These are phyloP conservation scores for Mustela lutreola DNA, from an alignment of 2,113 vertebrate species.

Conservation along the genomic window DNA sequence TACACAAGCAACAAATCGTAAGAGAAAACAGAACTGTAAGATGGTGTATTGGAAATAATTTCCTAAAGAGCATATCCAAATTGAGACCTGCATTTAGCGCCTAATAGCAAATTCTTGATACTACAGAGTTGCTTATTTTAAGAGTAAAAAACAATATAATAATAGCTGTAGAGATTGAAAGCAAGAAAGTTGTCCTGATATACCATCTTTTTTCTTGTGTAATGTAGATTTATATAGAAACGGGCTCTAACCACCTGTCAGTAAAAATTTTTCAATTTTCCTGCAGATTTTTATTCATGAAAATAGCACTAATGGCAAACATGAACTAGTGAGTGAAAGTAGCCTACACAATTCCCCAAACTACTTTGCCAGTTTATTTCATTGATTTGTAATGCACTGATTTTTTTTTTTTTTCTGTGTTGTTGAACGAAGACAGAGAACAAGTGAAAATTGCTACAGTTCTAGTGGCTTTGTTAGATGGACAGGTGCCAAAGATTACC, in stretches of 20 bases:
- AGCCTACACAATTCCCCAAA: slow-evolving; percentile 46
- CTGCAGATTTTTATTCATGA: slow-evolving; percentile 59
- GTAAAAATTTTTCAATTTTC: slow-evolving; percentile 69
- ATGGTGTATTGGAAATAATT: slow-evolving; percentile 46
- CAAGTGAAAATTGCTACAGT: not conserved
- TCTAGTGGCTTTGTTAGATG: slow-evolving; percentile 34
- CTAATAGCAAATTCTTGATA: slow-evolving; percentile 59
- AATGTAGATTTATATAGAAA: slow-evolving; percentile 68
- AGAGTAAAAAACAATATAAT: slow-evolving; percentile 15
- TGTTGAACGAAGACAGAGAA: slow-evolving; percentile 31
- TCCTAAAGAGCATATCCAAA: slow-evolving; percentile 67
- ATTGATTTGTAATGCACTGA: slow-evolving; percentile 31
- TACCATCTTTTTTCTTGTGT: slow-evolving; percentile 69
- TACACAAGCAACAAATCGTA: slow-evolving; percentile 59
- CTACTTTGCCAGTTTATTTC: slow-evolving; percentile 39
- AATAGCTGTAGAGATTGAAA: slow-evolving; percentile 52
- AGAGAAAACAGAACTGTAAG: slow-evolving; percentile 48
- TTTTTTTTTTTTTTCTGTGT: not conserved
- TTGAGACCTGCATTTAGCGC: slow-evolving; percentile 57
- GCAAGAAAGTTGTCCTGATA: slow-evolving; percentile 65
- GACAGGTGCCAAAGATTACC: not conserved
- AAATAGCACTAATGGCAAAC: slow-evolving; percentile 32
- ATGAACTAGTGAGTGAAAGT: slow-evolving; percentile 61
- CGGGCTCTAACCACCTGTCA: slow-evolving; percentile 41
- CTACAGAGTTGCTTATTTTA: not conserved